phyloP scores from a whole-genome alignment of 1,140 invertebrate species.

The Elymnias hypermnestra region DNA sequence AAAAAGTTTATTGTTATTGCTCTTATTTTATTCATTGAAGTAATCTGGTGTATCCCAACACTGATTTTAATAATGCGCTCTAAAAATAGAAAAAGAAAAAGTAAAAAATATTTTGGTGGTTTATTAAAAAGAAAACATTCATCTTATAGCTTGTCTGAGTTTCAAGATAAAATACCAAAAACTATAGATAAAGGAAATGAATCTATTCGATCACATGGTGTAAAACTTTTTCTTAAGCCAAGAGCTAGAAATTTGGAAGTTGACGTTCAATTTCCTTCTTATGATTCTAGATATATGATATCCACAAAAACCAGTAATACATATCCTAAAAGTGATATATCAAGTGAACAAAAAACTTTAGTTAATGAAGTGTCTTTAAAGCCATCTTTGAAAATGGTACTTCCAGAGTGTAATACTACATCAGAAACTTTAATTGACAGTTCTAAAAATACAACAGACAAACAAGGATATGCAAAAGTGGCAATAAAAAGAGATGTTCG shows the following conservation, averaged over 20 bases:
- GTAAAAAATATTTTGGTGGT: slow-evolving; percentile 3
- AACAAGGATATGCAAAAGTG: not conserved
- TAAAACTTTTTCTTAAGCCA: slow-evolving; percentile 21
- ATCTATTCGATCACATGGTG: not conserved
- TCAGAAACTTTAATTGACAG: not conserved
- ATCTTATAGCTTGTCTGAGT: not conserved
- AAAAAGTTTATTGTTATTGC: slow-evolving; percentile 43
- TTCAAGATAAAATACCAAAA: not conserved
- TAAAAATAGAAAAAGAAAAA: slow-evolving; percentile 15
- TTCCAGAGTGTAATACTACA: not conserved
- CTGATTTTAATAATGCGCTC: slow-evolving; percentile 21
- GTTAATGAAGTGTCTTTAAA: slow-evolving; percentile 16
- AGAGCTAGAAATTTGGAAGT: slow-evolving; percentile 16
- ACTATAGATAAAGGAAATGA: not conserved
- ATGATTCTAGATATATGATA: not conserved
- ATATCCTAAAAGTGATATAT: not conserved
- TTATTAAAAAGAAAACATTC: slow-evolving; percentile 13
- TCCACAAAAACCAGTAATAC: not conserved
- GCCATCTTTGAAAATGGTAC: slow-evolving; percentile 8
- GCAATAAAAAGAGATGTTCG: not conserved
- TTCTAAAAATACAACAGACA: not conserved
- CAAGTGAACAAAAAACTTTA: slow-evolving; percentile 5
- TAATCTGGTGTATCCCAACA: slow-evolving; percentile 54
- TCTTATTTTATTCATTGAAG: slow-evolving; percentile 47
- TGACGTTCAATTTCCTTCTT: slow-evolving; percentile 20